Conservation (phyloP, 2,888 invertebrate species). For the Zonitis immaculata region DNA sequence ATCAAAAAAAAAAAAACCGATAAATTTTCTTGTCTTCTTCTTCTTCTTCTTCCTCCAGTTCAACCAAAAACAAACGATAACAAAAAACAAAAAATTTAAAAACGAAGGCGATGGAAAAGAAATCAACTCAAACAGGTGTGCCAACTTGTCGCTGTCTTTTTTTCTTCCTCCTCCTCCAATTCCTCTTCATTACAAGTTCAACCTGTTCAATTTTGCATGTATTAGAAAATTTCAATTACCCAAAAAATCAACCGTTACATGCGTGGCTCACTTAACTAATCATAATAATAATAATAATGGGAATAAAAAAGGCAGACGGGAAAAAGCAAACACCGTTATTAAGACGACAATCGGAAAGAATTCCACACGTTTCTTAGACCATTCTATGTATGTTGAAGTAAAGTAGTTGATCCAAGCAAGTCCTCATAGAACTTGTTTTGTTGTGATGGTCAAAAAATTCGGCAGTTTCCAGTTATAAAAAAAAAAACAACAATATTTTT, state of each 20-base stretch:
- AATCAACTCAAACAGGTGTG: not conserved
- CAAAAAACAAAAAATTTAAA: not conserved
- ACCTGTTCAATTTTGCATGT: not conserved
- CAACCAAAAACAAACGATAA: not conserved
- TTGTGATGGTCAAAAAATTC: not conserved
- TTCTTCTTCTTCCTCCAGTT: too few relatives aligned
- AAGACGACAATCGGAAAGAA: not conserved
- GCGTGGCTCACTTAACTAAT: not conserved
- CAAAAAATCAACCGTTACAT: not conserved
- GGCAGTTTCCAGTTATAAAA: not conserved
- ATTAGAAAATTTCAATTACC: not conserved
- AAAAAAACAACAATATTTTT: too few relatives aligned
- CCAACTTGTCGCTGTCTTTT: not conserved
- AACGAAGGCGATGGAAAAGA: not conserved
- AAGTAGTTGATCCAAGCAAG: not conserved
- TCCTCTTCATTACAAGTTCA: not conserved
- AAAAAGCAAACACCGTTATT: not conserved
- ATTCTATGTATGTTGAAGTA: not conserved
- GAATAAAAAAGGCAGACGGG: not conserved
- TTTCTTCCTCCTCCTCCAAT: not conserved
- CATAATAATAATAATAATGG: not conserved
- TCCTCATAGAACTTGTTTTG: not conserved
- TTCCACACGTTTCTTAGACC: not conserved
- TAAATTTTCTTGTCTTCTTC: not conserved
- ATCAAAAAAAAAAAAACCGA: not conserved